phyloP scores from a whole-genome alignment of 2,113 vertebrate genomes.

The Hipposideros armiger region DNA sequence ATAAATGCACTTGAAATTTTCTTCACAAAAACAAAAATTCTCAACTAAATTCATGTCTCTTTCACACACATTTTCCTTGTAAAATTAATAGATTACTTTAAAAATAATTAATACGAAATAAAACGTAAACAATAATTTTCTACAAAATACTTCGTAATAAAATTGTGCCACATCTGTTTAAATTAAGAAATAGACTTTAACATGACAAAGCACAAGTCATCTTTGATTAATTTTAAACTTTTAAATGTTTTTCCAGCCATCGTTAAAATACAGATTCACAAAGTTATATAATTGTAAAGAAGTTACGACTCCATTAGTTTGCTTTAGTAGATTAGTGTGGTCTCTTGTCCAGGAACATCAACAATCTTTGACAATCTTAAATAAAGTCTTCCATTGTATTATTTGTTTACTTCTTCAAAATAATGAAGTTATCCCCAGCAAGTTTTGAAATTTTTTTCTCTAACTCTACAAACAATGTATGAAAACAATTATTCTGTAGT shows the following conservation, averaged over 20 bases:
- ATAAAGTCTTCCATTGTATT: neutral
- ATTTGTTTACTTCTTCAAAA: neutral
- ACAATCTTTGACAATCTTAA: neutral
- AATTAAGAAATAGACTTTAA: neutral
- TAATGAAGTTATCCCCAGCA: neutral
- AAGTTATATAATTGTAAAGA: neutral
- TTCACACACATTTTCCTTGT: neutral
- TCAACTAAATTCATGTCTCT: neutral
- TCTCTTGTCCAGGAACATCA: neutral
- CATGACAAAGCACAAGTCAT: neutral
- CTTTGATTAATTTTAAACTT: neutral
- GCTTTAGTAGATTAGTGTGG: neutral
- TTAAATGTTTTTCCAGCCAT: neutral
- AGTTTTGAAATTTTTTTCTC: neutral
- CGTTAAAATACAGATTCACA: neutral
- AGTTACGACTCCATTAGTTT: neutral
- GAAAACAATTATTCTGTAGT: neutral
- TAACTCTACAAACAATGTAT: neutral
- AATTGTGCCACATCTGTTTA: neutral
- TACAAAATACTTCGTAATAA: neutral
- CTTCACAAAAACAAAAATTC: neutral
- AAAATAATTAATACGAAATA: neutral
- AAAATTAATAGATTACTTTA: neutral
- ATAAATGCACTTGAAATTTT: neutral
- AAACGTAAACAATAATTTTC: neutral